phyloP scores from a whole-genome alignment of 1,140 invertebrate genomes.

The Drosophila orena region DNA sequence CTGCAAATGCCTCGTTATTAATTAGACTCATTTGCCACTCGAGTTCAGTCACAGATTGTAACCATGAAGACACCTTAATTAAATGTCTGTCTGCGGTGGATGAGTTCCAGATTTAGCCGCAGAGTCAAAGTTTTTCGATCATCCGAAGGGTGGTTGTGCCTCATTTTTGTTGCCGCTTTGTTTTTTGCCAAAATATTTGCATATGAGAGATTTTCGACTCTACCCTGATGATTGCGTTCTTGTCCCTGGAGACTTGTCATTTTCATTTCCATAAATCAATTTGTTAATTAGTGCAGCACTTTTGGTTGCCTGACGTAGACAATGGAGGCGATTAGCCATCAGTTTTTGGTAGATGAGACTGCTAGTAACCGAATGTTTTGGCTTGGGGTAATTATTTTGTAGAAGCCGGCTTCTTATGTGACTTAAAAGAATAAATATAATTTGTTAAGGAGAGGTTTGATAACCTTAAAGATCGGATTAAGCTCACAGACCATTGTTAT shows the following conservation, averaged over 20 bases:
- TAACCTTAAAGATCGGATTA: too few relatives aligned
- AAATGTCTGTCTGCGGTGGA: slow-evolving; percentile 74
- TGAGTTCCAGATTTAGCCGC: slow-evolving; percentile 54
- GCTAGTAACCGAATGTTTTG: neutral
- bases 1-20: slow-evolving; percentile 83
- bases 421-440: too few relatives aligned
- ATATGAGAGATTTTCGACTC: slow-evolving; percentile 35
- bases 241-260: slow-evolving; percentile 68
- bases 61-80: slow-evolving; percentile 84
- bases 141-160: slow-evolving; percentile 32
- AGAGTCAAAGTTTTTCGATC: slow-evolving; percentile 73
- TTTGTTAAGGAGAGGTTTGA: too few relatives aligned
- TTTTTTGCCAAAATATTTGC: slow-evolving; percentile 49
- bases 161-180: slow-evolving; percentile 15
- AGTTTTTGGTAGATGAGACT: neutral
- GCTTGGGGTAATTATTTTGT: slow-evolving; percentile 11
- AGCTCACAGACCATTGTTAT: too few relatives aligned
- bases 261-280: slow-evolving; percentile 84
- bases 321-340: slow-evolving; percentile 60
- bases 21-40: slow-evolving; percentile 84
- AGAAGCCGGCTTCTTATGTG: neutral
- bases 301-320: slow-evolving; percentile 53
- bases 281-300: slow-evolving; percentile 78
- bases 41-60: slow-evolving; percentile 57
- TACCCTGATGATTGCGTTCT: slow-evolving; percentile 35